Evolutionary conservation across 2,113 vertebrate species (phyloP).

Genomic region (Eulemur macaco): DNA sequence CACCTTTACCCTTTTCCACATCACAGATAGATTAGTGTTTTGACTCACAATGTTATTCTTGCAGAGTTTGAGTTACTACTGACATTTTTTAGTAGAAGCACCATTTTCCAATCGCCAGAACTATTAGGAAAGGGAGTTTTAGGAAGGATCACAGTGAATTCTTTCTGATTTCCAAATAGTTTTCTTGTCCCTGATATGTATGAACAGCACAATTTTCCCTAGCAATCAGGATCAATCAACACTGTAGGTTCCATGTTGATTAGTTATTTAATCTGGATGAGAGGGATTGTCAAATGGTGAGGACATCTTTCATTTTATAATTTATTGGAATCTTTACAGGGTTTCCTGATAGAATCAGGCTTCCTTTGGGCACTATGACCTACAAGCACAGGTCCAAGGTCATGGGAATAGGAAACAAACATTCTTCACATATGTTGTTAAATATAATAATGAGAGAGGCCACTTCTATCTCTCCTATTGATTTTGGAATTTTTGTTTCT

Average conservation of each 20-base stretch:
- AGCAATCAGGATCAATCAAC: not conserved
- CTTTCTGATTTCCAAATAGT: not conserved
- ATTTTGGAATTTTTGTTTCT: not conserved
- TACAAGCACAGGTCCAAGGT: not conserved
- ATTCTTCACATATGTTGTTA: not conserved
- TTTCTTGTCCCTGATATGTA: not conserved
- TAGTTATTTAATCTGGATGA: not conserved
- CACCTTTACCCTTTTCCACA: not conserved
- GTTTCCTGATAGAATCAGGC: not conserved
- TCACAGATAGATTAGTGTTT: not conserved
- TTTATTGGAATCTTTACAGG: not conserved
- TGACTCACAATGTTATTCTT: not conserved
- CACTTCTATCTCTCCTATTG: not conserved
- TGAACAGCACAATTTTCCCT: not conserved
- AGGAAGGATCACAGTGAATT: not conserved
- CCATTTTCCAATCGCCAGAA: not conserved
- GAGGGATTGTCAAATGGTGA: not conserved
- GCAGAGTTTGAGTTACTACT: not conserved
- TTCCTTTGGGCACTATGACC: not conserved
- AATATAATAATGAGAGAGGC: not conserved
- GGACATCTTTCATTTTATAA: not conserved
- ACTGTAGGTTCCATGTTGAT: not conserved
- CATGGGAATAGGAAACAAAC: not conserved
- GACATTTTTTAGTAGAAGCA: not conserved
- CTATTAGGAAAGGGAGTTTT: not conserved